phyloP scores from a whole-genome alignment of 2,113 vertebrate genomes.

The Syrrhaptes paradoxus region DNA sequence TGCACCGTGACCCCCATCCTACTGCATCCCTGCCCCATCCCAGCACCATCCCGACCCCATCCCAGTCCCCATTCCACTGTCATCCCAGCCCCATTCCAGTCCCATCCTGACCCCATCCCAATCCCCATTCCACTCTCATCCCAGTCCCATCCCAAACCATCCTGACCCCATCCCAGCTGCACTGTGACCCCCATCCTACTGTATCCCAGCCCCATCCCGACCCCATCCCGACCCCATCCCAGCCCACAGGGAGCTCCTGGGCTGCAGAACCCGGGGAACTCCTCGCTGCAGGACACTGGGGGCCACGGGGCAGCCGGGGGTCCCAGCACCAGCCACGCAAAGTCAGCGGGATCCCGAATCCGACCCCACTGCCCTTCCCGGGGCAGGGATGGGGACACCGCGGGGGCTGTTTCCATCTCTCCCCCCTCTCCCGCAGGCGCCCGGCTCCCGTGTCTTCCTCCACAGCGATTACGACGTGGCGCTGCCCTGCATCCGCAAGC shows the following conservation, averaged over 20 bases:
- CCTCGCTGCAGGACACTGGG: not conserved
- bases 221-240: not conserved
- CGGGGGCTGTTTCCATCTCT: not conserved
- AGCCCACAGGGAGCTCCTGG: too few relatives aligned
- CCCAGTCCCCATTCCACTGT: not conserved
- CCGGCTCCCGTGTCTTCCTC: constrained; percentile 48
- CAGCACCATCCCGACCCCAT: not conserved
- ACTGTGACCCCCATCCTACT: too few relatives aligned
- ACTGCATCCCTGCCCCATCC: too few relatives aligned
- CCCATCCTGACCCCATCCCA: not conserved
- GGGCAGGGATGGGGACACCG: not conserved
- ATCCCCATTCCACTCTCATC: too few relatives aligned
- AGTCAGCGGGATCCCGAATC: not conserved
- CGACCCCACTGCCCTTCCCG: rapidly evolving
- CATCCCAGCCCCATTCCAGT: too few relatives aligned
- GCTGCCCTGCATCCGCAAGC: constrained; percentile 86
- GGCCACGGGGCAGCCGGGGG: not conserved
- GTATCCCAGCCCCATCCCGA: not conserved
- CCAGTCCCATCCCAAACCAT: too few relatives aligned
- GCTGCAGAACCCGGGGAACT: not conserved
- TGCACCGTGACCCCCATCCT: too few relatives aligned
- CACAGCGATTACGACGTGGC: constrained; percentile 85
- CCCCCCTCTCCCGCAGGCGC: not conserved
- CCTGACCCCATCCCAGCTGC: too few relatives aligned
- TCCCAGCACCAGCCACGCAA: not conserved